phyloP scores from a whole-genome alignment of 2,888 invertebrate species.

The Spodoptera littoralis region DNA sequence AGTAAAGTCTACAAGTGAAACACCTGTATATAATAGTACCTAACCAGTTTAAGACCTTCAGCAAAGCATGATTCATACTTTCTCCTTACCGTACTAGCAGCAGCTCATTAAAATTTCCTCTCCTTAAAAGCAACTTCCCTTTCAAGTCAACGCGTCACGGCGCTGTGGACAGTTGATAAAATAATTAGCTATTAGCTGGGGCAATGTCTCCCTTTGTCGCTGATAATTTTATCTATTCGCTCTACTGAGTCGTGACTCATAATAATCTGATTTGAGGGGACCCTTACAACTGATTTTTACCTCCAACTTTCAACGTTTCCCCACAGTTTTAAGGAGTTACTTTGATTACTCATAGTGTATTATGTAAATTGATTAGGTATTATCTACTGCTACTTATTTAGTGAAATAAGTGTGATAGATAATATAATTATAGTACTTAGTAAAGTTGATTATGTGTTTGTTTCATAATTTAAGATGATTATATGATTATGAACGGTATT shows the following conservation, averaged over 20 bases:
- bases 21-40: too few species aligned
- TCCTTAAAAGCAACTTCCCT: conserved; percentile 46
- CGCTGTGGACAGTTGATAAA: conserved; percentile 70
- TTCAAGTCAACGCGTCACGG: conserved; percentile 63
- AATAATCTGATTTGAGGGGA: conserved; percentile 78
- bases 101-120: conserved; percentile 38
- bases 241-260: conserved; percentile 77
- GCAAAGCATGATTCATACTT: conserved; percentile 11
- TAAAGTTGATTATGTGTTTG: too few species aligned
- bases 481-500: too few species aligned
- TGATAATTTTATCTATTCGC: conserved; percentile 84
- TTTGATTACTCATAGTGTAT: conserved; percentile 13
- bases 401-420: too few species aligned
- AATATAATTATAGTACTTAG: too few species aligned
- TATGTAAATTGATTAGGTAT: too few species aligned
- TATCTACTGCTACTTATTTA: too few species aligned
- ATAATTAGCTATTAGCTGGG: conserved; percentile 72
- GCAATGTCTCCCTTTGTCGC: conserved; percentile 77
- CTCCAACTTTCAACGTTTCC: conserved; percentile 47
- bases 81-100: conserved; percentile 12
- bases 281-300: conserved; percentile 52
- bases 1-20: too few species aligned
- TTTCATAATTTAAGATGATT: too few species aligned
- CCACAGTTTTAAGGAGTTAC: conserved; percentile 45
- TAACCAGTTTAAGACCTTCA: neutral